Base-by-base conservation (phyloP, 2,888 invertebrate genomes). In the Linnaemya vulpina region DNA sequence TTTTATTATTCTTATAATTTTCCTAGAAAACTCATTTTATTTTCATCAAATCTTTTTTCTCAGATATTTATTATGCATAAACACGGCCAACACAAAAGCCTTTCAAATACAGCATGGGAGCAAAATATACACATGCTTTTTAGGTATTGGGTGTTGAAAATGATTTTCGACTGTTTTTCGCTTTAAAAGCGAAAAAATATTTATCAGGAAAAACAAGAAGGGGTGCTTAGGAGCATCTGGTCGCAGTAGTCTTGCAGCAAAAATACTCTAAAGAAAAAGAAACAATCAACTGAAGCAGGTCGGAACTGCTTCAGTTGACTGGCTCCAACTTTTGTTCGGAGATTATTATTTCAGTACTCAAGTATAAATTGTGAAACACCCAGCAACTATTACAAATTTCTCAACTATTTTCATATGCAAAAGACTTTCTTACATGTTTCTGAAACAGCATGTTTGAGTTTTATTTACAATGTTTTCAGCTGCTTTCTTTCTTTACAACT, bases 81-180 rank as follows among this genome's bases (percentile, higher is more conserved):
- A 25, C 62, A 74, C 20, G 74, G 20, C 38, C 25, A 74, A 35
- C 62, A 4, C n/a, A 73, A 51, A 74, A 49, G 8, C 5, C 20
- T 35, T 30, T 17, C 15, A 30, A 35, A 73, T 73, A n/a, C 17
- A 51, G n/a, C 22, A 35, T 15, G 46, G 15, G 30, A 58, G 30
- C n/a, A n/a, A 3, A 30, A 58, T 30, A 25, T 3, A 55, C 13
- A 22, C 22, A 7, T 38, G 53, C 1, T 4, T 35, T 35, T 35
- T 17, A 15, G 8, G 0, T 49, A 17, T 49, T 49, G 17, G 17
- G 49, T 49, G 17, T 49, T 17, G 0, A 17, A 9, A 49, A 49
- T 9, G 1, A 17, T 49, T 49, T 1, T 49, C 17, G 49, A 17
- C 49, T 49, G 49, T 7, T 11, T 3, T 46, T 5, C 30, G n/a